Conservation (phyloP, 1,140 invertebrate genomes). For the Drosophila sp. region DNA sequence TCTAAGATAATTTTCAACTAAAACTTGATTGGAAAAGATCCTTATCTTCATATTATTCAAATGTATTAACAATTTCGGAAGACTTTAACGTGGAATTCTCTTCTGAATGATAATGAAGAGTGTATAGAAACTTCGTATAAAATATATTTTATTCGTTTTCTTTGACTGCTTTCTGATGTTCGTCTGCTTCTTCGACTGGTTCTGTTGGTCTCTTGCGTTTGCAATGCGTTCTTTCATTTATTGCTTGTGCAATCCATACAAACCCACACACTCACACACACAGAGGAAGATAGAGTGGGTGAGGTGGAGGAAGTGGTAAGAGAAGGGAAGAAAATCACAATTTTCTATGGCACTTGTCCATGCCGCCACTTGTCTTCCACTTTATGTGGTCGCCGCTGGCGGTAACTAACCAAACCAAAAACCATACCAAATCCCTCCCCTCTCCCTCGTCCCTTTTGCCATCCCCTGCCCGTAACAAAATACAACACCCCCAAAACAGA, state of each 20-base stretch:
- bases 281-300: conserved; percentile 3
- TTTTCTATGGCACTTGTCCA: conserved; percentile 78
- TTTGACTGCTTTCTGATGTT: conserved; percentile 33
- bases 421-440: conserved; percentile 16
- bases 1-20: too few species aligned
- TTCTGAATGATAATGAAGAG: background rate
- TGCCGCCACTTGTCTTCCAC: conserved; percentile 77
- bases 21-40: too few species aligned
- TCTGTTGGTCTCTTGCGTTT: conserved; percentile 71
- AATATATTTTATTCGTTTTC: conserved; percentile 23
- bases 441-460: conserved; percentile 4
- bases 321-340: conserved; percentile 43
- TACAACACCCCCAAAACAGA: conserved; percentile 32
- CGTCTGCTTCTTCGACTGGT: conserved; percentile 13
- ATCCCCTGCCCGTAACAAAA: conserved; percentile 7
- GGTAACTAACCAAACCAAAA: conserved; percentile 51
- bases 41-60: too few species aligned
- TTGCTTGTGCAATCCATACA: conserved; percentile 62
- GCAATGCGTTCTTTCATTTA: conserved; percentile 70
- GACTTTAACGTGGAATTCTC: too few species aligned
- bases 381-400: conserved; percentile 67
- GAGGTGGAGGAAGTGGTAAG: background rate
- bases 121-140: background rate
- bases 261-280: conserved; percentile 35
- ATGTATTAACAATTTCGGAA: too few species aligned